Conservation (phyloP, 2,113 vertebrate species). For the Paradoxurus hermaphroditus region DNA sequence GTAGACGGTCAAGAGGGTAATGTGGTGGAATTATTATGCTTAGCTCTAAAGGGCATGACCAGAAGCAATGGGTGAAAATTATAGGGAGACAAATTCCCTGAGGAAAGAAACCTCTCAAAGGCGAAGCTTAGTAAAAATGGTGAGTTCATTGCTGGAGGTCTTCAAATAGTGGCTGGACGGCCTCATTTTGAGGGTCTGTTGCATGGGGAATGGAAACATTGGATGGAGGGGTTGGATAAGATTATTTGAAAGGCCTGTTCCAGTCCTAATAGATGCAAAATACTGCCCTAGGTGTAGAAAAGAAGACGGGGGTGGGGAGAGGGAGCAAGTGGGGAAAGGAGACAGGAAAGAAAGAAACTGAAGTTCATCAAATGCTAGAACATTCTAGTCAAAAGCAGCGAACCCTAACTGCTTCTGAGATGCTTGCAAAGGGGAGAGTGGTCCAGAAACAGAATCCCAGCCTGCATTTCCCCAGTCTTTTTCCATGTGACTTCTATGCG, state of each 20-base stretch:
- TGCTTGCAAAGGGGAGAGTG: not conserved
- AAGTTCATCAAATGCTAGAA: constrained; percentile 15
- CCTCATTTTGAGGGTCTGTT: constrained; percentile 30
- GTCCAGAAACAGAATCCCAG: constrained; percentile 43
- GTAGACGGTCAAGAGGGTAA: not conserved
- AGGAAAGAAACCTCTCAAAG: constrained; percentile 20
- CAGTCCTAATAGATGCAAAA: constrained; percentile 9
- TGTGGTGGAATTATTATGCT: constrained; percentile 51
- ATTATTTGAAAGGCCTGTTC: constrained; percentile 28
- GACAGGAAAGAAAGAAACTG: constrained; percentile 10
- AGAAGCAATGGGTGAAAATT: constrained; percentile 60
- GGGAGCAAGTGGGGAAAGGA: not conserved
- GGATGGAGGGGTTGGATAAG: not conserved
- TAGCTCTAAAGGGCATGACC: constrained; percentile 35
- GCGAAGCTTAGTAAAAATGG: not conserved
- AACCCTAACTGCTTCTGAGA: constrained; percentile 16
- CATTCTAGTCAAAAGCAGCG: constrained; percentile 5
- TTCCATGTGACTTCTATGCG: not conserved
- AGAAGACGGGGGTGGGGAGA: not conserved
- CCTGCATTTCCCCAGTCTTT: not conserved
- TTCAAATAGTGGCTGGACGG: not conserved
- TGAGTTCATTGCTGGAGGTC: not conserved
- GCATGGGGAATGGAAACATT: not conserved
- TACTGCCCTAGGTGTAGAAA: constrained; percentile 8
- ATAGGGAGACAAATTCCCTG: constrained; percentile 20